Evolutionary conservation across 2,113 vertebrate species (phyloP).

Genomic region (Chiloscyllium plagiosum): DNA sequence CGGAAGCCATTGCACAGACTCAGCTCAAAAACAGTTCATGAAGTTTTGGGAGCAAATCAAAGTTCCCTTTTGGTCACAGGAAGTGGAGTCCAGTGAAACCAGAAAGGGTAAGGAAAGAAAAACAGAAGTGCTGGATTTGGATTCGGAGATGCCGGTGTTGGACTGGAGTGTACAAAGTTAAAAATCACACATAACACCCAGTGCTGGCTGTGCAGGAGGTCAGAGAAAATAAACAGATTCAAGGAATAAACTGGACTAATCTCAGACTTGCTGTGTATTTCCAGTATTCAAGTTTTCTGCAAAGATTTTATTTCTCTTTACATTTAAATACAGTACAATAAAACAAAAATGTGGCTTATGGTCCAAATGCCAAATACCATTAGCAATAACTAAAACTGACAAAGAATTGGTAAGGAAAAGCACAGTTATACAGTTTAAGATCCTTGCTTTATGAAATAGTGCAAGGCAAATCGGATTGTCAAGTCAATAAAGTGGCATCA

Average conservation of each 20-base stretch:
- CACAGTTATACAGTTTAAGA: too few species aligned
- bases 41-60: not conserved
- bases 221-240: not conserved
- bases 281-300: not conserved
- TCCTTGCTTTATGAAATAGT: not conserved
- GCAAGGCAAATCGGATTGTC: not conserved
- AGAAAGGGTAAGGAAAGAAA: conserved; percentile 7
- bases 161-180: too few species aligned
- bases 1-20: not conserved
- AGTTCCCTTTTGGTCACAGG: not conserved
- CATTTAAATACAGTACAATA: not conserved
- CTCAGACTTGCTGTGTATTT: not conserved
- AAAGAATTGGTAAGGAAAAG: not conserved
- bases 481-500: not conserved
- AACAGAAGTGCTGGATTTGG: not conserved
- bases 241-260: not conserved
- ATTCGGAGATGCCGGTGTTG: too few species aligned
- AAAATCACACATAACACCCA: too few species aligned
- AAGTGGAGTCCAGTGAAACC: not conserved
- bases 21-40: not conserved
- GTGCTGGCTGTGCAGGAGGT: not conserved
- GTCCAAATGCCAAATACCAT: not conserved
- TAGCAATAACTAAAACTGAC: not conserved
- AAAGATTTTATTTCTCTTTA: not conserved
- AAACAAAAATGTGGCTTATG: not conserved